Conservation (phyloP, 2,797 vertebrate genomes). For the Sphaeramia orbicularis region DNA sequence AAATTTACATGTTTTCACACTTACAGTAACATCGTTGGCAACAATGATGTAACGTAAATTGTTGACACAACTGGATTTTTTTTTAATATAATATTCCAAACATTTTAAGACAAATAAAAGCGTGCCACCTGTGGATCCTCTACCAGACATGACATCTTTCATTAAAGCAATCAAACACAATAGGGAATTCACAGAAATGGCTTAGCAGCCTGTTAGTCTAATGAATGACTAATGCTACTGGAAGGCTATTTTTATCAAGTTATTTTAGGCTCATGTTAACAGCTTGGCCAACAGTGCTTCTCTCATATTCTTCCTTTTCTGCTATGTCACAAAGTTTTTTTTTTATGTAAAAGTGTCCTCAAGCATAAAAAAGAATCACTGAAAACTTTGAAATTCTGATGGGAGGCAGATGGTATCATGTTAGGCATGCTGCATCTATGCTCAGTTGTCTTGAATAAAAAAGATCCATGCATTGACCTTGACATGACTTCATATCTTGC, state of each 20-base stretch:
- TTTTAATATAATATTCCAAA: conserved; percentile 1
- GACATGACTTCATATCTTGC: neutral
- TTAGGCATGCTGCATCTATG: conserved; percentile 7
- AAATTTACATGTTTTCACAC: conserved; percentile 28
- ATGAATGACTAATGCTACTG: neutral
- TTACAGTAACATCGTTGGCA: neutral
- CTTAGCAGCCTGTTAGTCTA: conserved; percentile 11
- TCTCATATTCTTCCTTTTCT: conserved; percentile 14
- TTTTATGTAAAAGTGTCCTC: conserved; percentile 22
- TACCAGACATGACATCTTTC: conserved; percentile 5
- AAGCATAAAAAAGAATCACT: conserved; percentile 8
- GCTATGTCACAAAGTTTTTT: conserved; percentile 19
- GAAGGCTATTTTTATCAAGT: conserved; percentile 4
- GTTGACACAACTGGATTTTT: conserved; percentile 2
- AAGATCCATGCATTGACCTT: neutral
- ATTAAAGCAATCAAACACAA: conserved; percentile 16
- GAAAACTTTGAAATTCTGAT: conserved; percentile 7
- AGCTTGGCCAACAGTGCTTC: conserved; percentile 4
- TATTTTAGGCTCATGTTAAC: conserved; percentile 14
- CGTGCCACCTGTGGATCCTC: conserved; percentile 1
- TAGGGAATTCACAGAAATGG: conserved; percentile 27
- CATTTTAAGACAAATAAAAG: conserved; percentile 20
- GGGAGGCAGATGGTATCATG: conserved; percentile 28
- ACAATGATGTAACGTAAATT: conserved; percentile 3
- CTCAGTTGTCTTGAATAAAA: conserved; percentile 5